phyloP scores from a whole-genome alignment of 2,797 vertebrate species.

The Melanotaenia boesemani region DNA sequence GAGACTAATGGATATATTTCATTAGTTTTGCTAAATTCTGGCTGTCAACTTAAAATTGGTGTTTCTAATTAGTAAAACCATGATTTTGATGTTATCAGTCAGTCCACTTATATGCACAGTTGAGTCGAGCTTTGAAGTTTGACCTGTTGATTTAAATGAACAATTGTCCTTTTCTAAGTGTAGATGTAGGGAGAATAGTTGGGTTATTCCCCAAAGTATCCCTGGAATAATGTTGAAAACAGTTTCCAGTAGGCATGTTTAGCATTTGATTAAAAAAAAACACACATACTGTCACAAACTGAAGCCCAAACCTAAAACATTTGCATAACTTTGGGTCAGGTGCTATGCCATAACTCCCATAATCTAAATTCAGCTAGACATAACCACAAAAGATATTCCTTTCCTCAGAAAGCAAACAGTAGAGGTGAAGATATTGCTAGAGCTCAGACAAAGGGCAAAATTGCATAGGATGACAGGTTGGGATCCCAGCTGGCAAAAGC shows the following conservation, averaged over 20 bases:
- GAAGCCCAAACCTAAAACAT: not conserved
- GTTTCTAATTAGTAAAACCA: not conserved
- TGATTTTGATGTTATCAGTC: not conserved
- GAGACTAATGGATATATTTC: not conserved
- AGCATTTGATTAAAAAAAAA: not conserved
- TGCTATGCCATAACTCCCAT: not conserved
- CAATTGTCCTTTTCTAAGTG: not conserved
- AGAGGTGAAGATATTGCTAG: constrained; percentile 54
- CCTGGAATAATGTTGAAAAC: not conserved
- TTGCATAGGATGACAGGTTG: constrained; percentile 62
- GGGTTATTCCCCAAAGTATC: not conserved
- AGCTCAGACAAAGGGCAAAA: constrained; percentile 64
- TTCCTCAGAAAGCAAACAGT: constrained; percentile 31
- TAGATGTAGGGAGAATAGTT: not conserved
- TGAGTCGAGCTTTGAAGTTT: not conserved
- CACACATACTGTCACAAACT: not conserved
- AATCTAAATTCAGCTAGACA: constrained; percentile 32
- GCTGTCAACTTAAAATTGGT: not conserved
- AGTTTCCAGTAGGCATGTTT: not conserved
- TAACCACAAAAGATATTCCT: constrained; percentile 53
- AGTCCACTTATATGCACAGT: not conserved
- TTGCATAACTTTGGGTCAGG: not conserved
- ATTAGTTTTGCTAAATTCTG: not conserved
- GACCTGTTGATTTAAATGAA: not conserved
- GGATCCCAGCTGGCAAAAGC: constrained; percentile 73